Base-by-base conservation (phyloP, 2,797 vertebrate genomes). In the Philypnodon macrostomus region DNA sequence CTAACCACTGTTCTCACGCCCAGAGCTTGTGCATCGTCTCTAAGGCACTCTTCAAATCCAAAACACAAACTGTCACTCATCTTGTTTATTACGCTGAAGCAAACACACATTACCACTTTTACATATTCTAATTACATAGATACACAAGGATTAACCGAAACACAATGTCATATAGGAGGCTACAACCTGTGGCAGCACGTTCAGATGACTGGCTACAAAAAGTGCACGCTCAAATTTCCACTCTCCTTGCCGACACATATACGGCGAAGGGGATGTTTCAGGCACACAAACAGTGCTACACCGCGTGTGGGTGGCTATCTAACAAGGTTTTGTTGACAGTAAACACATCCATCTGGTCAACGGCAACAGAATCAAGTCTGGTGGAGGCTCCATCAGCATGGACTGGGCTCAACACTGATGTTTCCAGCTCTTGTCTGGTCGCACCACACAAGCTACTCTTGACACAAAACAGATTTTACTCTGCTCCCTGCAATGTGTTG, bases 1-100 rank as follows among this genome's bases (percentile, higher is more conserved):
- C 81, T 83, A 67, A 65, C 67, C 57, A 32, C 72, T 32, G 73
- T 87, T 89, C 86, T 88, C 89, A 89, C 85, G 86, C 85, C 83
- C 82, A 82, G 67, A 70, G 71, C 73, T 82, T 75, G 58, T 64
- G 74, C 73, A 74, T 79, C 80, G 83, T 87, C 80, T 83, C 73
- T 21, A 12, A 84, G 77, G 75, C 64, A 67, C 81, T 70, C 73
- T 70, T 67, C 45, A 67, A 67, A 72, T 80, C 80, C 63, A 70
- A 66, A 63, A 32, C 62, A 79, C 71, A 68, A 82, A 70, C 75
- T 58, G 37, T 71, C 75, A 73, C 69, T 73, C 70, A 49, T 53
- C 48, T n/a, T 49, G 53, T 47, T 52, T 62, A 55, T 63, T 38
- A 37, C 21, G 52, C 50, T 9, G 40, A 46, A 57, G 18, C 41